These are phyloP conservation scores for Archaeoteleia sp. DNA, from an alignment of 2,888 invertebrate genomes.

Conservation along the genomic window DNA sequence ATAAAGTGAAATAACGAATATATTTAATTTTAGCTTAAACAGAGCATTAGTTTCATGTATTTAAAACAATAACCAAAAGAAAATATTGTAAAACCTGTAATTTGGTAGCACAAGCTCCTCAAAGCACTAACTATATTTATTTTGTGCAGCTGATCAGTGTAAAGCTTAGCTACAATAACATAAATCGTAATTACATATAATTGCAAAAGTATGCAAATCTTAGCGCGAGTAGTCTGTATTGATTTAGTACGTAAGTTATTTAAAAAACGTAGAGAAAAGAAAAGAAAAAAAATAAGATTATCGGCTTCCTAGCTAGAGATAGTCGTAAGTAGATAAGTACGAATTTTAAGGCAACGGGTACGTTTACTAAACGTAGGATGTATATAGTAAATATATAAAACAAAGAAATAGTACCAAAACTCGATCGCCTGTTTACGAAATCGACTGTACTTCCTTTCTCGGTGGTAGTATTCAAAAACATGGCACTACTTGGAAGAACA, in stretches of 20 bases:
- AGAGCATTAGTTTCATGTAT: too few species aligned
- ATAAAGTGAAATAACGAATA: too few species aligned
- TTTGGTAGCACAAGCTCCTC: too few species aligned
- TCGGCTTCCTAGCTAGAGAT: slow-evolving; percentile 67
- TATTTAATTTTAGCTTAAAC: too few species aligned
- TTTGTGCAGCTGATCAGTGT: too few species aligned
- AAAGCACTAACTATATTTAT: too few species aligned
- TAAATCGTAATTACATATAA: too few species aligned
- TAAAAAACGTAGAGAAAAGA: slow-evolving; percentile 17
- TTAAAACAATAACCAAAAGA: too few species aligned
- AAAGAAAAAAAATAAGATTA: slow-evolving; percentile 55
- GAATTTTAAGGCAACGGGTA: slow-evolving; percentile 60
- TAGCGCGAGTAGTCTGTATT: slow-evolving; percentile 63
- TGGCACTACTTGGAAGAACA: slow-evolving; percentile 52
- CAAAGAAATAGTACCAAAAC: slow-evolving; percentile 41
- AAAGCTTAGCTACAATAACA: too few species aligned
- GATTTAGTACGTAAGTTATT: slow-evolving; percentile 56
- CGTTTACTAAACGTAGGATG: slow-evolving; percentile 60
- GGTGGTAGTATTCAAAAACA: slow-evolving; percentile 38
- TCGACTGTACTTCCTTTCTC: slow-evolving; percentile 46
- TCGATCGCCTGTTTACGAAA: slow-evolving; percentile 66
- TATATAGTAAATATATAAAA: slow-evolving; percentile 56
- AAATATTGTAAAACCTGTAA: too few species aligned
- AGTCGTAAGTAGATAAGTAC: slow-evolving; percentile 49
- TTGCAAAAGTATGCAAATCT: slow-evolving; percentile 36